Conservation (phyloP, 2,888 invertebrate species). For the Cosmia pyralina region DNA sequence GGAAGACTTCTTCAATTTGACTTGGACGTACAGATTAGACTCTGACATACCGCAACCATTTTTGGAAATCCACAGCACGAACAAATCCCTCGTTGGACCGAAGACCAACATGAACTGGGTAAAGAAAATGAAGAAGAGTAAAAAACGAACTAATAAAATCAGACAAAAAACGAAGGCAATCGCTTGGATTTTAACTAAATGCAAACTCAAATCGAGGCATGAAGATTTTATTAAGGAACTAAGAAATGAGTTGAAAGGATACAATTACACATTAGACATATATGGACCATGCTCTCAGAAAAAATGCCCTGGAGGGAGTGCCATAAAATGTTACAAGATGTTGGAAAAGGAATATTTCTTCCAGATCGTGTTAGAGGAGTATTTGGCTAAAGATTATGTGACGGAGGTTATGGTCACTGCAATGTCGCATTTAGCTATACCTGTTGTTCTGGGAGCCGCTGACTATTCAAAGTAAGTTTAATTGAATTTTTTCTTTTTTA, state of each 20-base stretch:
- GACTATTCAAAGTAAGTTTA: conserved; percentile 78
- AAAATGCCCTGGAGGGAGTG: conserved; percentile 73
- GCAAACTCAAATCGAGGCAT: conserved; percentile 75
- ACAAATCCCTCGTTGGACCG: conserved; percentile 77
- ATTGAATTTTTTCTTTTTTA: too few relatives aligned
- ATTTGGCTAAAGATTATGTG: conserved; percentile 77
- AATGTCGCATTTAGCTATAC: conserved; percentile 77
- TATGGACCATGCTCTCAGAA: conserved; percentile 79
- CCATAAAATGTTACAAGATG: conserved; percentile 75
- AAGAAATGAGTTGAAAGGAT: conserved; percentile 74
- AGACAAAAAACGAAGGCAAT: conserved; percentile 77
- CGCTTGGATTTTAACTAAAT: conserved; percentile 79
- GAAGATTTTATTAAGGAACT: conserved; percentile 76
- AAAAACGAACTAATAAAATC: conserved; percentile 63
- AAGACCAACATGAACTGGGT: conserved; percentile 73
- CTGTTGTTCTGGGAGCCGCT: conserved; percentile 78
- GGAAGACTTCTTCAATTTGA: conserved; percentile 85
- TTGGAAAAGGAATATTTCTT: conserved; percentile 81
- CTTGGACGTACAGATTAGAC: conserved; percentile 84
- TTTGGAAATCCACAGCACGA: conserved; percentile 72
- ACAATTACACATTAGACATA: conserved; percentile 79
- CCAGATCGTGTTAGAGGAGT: conserved; percentile 81
- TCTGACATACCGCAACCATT: conserved; percentile 83
- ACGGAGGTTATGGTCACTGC: conserved; percentile 77
- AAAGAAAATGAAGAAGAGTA: conserved; percentile 70